phyloP scores from a whole-genome alignment of 1,140 invertebrate genomes.

The Atta cephalotes region DNA sequence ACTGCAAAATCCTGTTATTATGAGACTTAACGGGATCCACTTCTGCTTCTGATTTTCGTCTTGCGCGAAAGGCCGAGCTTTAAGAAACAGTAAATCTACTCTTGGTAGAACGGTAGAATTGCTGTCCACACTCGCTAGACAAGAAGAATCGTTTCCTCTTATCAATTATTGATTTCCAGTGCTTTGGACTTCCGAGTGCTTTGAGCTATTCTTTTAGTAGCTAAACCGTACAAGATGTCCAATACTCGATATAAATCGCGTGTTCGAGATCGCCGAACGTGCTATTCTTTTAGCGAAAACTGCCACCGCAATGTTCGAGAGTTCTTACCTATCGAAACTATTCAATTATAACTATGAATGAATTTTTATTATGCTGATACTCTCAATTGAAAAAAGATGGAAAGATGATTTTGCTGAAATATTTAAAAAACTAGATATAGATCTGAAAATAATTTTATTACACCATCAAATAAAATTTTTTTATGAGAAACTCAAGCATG shows the following conservation, averaged over 20 bases:
- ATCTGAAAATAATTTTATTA: too few relatives aligned
- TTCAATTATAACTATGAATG: background rate
- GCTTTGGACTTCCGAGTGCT: slow-evolving; percentile 48
- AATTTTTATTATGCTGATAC: too few relatives aligned
- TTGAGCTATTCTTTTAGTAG: slow-evolving; percentile 32
- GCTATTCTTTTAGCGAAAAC: background rate
- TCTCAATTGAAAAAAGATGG: background rate
- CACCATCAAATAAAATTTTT: too few relatives aligned
- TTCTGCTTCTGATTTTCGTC: slow-evolving; percentile 14
- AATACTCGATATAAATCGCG: background rate
- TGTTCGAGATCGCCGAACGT: background rate
- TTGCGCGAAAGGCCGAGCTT: background rate
- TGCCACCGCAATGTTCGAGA: background rate
- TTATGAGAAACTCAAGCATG: too few relatives aligned
- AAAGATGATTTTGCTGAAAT: too few relatives aligned
- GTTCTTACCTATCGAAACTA: background rate
- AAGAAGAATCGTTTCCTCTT: slow-evolving; percentile 57
- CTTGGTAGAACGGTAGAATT: slow-evolving; percentile 28
- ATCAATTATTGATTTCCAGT: slow-evolving; percentile 63
- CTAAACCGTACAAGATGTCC: slow-evolving; percentile 32
- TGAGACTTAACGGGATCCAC: slow-evolving; percentile 3
- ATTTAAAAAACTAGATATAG: too few relatives aligned
- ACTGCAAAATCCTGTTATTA: background rate
- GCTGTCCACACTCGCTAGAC: slow-evolving; percentile 41
- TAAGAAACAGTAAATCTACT: slow-evolving; percentile 42